Conservation (phyloP, 1,140 invertebrate genomes). For the Riptortus pedestris region DNA sequence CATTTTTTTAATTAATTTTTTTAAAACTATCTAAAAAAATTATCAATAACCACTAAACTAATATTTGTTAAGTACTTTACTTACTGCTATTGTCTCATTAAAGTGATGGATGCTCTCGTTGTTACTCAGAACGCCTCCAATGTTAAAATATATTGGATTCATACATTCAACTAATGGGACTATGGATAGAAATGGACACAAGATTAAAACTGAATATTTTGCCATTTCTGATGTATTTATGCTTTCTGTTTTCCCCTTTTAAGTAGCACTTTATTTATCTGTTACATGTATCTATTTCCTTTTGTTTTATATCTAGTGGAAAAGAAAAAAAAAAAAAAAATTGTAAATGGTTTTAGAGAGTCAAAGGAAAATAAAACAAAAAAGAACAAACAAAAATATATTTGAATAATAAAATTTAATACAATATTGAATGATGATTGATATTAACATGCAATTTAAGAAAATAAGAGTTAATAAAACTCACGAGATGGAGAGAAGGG, state of each 20-base stretch:
- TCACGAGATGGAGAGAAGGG: slow-evolving; percentile 4
- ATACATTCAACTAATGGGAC: neutral
- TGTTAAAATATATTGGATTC: slow-evolving; percentile 69
- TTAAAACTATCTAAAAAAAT: neutral
- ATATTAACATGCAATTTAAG: neutral
- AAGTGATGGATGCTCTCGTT: slow-evolving; percentile 65
- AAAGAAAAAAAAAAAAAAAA: neutral
- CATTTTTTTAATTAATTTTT: neutral
- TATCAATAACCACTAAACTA: neutral
- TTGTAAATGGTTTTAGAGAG: neutral
- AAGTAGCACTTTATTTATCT: neutral
- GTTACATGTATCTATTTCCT: neutral
- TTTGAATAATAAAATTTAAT: neutral
- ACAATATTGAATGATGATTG: neutral
- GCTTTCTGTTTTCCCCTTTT: no score
- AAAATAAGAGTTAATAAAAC: neutral
- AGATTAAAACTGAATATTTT: neutral
- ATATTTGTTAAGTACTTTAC: slow-evolving; percentile 33
- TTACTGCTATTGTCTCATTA: slow-evolving; percentile 67
- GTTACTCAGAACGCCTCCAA: slow-evolving; percentile 81
- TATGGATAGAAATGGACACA: neutral
- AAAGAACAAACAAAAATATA: no score
- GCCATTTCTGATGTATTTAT: neutral
- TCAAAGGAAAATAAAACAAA: neutral
- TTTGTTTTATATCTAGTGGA: neutral